phyloP scores from a whole-genome alignment of 2,113 vertebrate genomes.

The Muscicapa adusta region DNA sequence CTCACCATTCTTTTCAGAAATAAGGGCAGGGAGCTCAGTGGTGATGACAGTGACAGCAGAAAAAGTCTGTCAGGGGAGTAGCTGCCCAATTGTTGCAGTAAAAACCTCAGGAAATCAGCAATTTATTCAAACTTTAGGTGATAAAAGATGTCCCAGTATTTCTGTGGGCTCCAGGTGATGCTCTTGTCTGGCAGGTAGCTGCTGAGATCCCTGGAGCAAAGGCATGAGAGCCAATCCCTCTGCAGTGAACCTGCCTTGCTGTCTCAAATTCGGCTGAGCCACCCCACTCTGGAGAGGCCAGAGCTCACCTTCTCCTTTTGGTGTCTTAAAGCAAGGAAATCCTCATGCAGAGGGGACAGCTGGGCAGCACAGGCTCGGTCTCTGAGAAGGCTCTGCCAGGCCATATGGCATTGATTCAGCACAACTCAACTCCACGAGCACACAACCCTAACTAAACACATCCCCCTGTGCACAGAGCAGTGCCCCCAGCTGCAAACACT shows the following conservation, averaged over 20 bases:
- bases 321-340: not conserved
- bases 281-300: fast-evolving
- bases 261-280: fast-evolving
- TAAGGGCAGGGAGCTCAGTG: not conserved
- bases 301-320: not conserved
- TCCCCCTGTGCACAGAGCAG: not conserved
- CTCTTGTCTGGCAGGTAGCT: not conserved
- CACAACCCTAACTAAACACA: not conserved
- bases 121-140: not conserved
- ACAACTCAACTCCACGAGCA: not conserved
- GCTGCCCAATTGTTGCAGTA: not conserved
- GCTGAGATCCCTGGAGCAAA: not conserved
- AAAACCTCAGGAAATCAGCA: not conserved
- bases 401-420: not conserved
- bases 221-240: not conserved
- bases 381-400: not conserved
- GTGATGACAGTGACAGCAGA: not conserved
- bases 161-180: not conserved
- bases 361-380: fast-evolving
- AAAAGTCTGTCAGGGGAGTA: not conserved
- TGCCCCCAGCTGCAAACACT: not conserved
- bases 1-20: not conserved
- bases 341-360: not conserved
- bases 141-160: not conserved
- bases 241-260: fast-evolving